Percentiles rank a stretch among this genome's conserved stretches.
These are phyloP conservation scores for Gephyroberyx darwinii DNA, from an alignment of 2,797 vertebrate genomes.

Conservation along the genomic window DNA sequence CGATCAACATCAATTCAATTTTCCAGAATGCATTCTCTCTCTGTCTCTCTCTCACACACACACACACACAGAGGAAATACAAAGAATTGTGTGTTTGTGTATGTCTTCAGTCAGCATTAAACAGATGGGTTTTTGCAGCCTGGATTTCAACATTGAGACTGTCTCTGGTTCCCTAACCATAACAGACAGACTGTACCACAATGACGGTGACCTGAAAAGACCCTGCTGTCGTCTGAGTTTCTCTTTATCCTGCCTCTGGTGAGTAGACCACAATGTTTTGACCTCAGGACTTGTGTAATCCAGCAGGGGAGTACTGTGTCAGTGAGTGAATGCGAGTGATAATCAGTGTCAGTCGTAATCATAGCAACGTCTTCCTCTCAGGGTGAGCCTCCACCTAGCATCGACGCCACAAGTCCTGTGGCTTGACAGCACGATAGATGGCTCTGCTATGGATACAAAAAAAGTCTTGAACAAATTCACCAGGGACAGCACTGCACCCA, in stretches of 20 bases:
- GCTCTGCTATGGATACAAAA: conserved; percentile 56
- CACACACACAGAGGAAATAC: conserved; percentile 43
- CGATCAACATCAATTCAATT: conserved; percentile 68
- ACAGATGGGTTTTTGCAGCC: conserved; percentile 69
- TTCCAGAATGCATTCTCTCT: conserved; percentile 36
- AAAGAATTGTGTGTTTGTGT: conserved; percentile 71
- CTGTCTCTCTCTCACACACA: not conserved
- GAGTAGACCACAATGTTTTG: conserved; percentile 9
- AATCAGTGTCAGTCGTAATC: conserved; percentile 54
- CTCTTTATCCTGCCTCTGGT: not conserved
- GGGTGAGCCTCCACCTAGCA: conserved; percentile 45
- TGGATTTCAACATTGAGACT: conserved; percentile 62
- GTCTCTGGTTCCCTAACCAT: conserved; percentile 51
- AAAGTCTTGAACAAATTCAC: conserved; percentile 47
- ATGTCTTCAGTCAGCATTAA: conserved; percentile 64
- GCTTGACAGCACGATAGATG: conserved; percentile 62
- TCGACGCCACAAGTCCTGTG: conserved; percentile 35
- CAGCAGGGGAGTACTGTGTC: conserved; percentile 21
- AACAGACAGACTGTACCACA: conserved; percentile 57
- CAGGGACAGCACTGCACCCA: not conserved
- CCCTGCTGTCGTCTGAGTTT: conserved; percentile 15
- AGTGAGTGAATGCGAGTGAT: conserved; percentile 31
- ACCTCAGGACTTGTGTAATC: conserved; percentile 42
- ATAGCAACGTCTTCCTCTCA: conserved; percentile 36
- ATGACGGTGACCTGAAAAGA: conserved; percentile 42